Conservation (phyloP, 1,140 invertebrate species). For the Drosophila repletoides region DNA sequence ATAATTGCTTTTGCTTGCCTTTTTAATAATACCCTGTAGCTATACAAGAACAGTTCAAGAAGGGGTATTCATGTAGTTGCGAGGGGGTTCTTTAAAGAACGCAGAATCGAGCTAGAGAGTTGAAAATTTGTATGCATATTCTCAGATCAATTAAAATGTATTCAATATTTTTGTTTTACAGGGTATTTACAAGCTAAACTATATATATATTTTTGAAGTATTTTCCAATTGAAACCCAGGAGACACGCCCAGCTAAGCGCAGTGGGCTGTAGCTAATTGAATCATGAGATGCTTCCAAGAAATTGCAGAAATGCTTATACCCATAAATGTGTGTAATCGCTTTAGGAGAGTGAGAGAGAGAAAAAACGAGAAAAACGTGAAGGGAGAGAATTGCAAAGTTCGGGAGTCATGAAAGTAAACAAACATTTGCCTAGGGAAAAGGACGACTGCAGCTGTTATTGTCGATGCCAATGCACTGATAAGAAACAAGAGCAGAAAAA, state of each 20-base stretch:
- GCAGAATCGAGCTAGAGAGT: too few species aligned
- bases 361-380: neutral
- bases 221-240: constrained; percentile 15
- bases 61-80: too few species aligned
- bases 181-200: neutral
- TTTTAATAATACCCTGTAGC: constrained; percentile 10
- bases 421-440: constrained; percentile 59
- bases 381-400: neutral
- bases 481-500: constrained; percentile 29
- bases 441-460: constrained; percentile 34
- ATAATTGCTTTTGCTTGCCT: constrained; percentile 8
- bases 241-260: constrained; percentile 34
- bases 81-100: too few species aligned
- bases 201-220: neutral
- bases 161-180: neutral
- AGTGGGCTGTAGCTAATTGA: constrained; percentile 70
- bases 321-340: constrained; percentile 58
- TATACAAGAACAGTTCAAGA: neutral
- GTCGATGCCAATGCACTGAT: constrained; percentile 59
- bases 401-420: neutral
- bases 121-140: too few species aligned
- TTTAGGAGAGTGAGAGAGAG: neutral
- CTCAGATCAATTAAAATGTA: too few species aligned
- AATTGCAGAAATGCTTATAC: constrained; percentile 54
- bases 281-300: constrained; percentile 51